Base-by-base conservation (phyloP, 2,797 vertebrate genomes). In the Scolopax rusticola region DNA sequence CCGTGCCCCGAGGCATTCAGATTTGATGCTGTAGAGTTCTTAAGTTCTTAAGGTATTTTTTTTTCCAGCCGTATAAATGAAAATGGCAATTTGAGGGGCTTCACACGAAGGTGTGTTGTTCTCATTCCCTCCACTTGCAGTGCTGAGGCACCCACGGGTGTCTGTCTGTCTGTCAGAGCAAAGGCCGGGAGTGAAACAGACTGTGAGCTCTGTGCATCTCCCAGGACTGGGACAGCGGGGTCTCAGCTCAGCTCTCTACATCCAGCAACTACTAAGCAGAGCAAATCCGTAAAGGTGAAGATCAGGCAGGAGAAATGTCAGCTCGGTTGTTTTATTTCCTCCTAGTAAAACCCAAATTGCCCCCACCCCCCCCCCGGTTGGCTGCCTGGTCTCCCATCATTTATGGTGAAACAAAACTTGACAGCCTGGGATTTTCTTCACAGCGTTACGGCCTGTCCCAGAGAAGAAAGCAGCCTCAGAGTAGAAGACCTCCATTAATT, bases 61-160 rank as follows among this genome's bases (percentile, higher is more conserved):
- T 92, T 93, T 85, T 57, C 80, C 80, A 89, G 33, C 91, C 81
- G 0, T 95, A 50, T 74, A 95, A 97, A 89, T 95, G 90, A 74
- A 90, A 94, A 79, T 91, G 89, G 89, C 95, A 96, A 68, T 89
- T 95, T 6, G 25, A 91, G 45, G 67, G 48, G 83, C 90, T 87
- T 91, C 85, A 89, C 53, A 50, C 64, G 91, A 76, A 84, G 43
- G 48, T 77, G 83, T 95, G 61, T 87, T 95, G 94, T 45, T 93
- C 36, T 84, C 63, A 86, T 93, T 94, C 69, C 95, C 75, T 81
- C 47, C 68, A 17, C 73, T 91, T 84, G 48, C 50, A 64, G 45
- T 12, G 11, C 70, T 74, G 70, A 87, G 82, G 57, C 73, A 90
- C 84, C 74, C 87, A 51, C 2, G 67, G 51, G 18, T 88, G 33